Evolutionary conservation across 2,888 invertebrate genomes (phyloP).

Genomic region (Tipula unca): DNA sequence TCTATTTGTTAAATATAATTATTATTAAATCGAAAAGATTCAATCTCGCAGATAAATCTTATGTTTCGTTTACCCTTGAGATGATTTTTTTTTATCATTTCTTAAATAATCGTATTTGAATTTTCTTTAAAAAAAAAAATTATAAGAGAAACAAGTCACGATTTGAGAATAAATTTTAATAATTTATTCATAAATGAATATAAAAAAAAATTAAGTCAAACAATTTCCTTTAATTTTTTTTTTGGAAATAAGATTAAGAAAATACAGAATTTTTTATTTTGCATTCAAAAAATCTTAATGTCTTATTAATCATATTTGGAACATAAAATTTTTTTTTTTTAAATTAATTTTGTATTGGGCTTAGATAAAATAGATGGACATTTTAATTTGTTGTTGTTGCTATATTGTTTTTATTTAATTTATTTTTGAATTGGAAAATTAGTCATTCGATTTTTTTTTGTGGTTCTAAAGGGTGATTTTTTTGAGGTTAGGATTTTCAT

Average conservation of each 20-base stretch:
- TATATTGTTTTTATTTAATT: neutral
- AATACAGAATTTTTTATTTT: neutral
- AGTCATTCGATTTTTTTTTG: neutral
- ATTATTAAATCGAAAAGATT: neutral
- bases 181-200: conserved; percentile 8
- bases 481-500: too few relatives aligned
- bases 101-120: conserved; percentile 8
- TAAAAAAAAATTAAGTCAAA: conserved; percentile 3
- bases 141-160: neutral
- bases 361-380: conserved; percentile 2
- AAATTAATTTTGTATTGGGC: neutral
- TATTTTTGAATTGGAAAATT: neutral
- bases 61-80: neutral
- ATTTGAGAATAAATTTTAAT: neutral
- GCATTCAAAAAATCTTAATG: neutral
- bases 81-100: neutral
- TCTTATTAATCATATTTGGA: neutral
- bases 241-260: neutral
- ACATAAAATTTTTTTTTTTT: neutral
- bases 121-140: neutral
- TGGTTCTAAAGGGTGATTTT: neutral
- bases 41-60: neutral
- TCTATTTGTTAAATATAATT: neutral
- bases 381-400: neutral
- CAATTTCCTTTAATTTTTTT: conserved; percentile 1